A percentile compares a stretch with the other conserved stretches of the same genome.
phyloP scores from a whole-genome alignment of 2,797 vertebrate species.

The Eutrigla gurnardus region DNA sequence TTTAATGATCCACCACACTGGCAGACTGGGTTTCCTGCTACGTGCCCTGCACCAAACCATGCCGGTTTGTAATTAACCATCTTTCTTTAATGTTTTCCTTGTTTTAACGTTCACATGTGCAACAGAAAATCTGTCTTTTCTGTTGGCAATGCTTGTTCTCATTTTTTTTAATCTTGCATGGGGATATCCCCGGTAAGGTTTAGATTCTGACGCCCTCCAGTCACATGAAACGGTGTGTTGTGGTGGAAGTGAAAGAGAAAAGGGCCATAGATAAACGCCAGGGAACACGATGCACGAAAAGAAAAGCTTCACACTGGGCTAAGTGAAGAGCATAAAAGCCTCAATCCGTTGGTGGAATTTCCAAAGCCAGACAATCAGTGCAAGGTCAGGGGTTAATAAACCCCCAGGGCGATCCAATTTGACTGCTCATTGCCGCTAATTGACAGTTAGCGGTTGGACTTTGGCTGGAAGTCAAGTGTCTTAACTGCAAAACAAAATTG shows the following conservation, averaged over 20 bases:
- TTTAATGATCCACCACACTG: constrained; percentile 20
- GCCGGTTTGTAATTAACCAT: constrained; percentile 29
- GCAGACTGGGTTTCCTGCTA: constrained; percentile 22
- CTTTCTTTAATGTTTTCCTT: constrained; percentile 28
- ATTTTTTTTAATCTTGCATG: constrained; percentile 12
- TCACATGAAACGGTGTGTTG: constrained; percentile 42
- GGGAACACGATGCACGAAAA: constrained; percentile 48
- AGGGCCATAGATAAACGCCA: constrained; percentile 47
- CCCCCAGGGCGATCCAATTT: constrained; percentile 33
- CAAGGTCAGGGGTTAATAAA: constrained; percentile 65
- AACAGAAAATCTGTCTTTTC: constrained; percentile 28
- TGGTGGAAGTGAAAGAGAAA: constrained; percentile 64
- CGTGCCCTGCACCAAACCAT: constrained; percentile 5
- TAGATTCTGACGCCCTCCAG: not conserved
- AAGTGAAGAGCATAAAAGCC: constrained; percentile 39
- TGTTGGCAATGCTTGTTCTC: constrained; percentile 5
- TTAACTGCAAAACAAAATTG: constrained; percentile 35
- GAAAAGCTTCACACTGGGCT: constrained; percentile 47
- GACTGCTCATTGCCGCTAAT: constrained; percentile 45
- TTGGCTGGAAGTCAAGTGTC: constrained; percentile 25
- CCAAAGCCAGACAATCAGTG: constrained; percentile 64
- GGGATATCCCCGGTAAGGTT: constrained; percentile 11
- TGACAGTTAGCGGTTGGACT: constrained; percentile 35
- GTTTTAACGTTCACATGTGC: constrained; percentile 17
- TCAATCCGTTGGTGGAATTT: constrained; percentile 61